Evolutionary conservation across 2,888 invertebrate species (phyloP).

Genomic region (Miltochrista miniata): DNA sequence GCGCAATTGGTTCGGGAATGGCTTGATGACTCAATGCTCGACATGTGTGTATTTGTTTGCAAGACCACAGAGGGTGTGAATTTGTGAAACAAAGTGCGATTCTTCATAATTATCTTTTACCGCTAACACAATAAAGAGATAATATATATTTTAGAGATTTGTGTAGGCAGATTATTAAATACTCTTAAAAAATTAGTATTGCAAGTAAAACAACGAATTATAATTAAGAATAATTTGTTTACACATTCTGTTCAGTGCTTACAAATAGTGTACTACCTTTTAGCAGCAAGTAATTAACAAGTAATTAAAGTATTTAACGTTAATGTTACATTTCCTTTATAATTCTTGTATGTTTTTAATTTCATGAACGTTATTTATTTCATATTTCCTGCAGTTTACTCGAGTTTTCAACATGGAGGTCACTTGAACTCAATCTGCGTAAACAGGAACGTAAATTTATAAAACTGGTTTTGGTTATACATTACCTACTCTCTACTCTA

Average conservation of each 20-base stretch:
- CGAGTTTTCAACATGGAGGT: too few relatives aligned
- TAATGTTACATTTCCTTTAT: background rate
- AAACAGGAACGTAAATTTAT: too few relatives aligned
- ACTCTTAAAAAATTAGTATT: too few relatives aligned
- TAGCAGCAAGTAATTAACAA: background rate
- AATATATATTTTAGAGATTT: background rate
- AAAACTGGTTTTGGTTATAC: too few relatives aligned
- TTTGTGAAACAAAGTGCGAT: background rate
- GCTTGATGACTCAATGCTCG: slow-evolving; percentile 16
- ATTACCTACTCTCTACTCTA: too few relatives aligned
- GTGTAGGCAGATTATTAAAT: background rate
- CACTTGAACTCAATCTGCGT: too few relatives aligned
- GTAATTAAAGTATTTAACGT: background rate
- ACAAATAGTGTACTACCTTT: background rate
- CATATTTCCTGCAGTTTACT: too few relatives aligned
- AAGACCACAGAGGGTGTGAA: slow-evolving; percentile 3
- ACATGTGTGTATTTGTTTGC: slow-evolving; percentile 5
- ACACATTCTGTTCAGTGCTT: background rate
- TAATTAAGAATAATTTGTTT: background rate
- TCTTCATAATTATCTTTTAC: background rate
- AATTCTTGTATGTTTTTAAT: too few relatives aligned
- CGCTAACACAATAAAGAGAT: background rate
- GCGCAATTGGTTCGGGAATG: background rate
- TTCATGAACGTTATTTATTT: too few relatives aligned
- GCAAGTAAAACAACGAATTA: background rate